Evolutionary conservation across 2,888 invertebrate species (phyloP).

Genomic region (Pollenia amentaria): DNA sequence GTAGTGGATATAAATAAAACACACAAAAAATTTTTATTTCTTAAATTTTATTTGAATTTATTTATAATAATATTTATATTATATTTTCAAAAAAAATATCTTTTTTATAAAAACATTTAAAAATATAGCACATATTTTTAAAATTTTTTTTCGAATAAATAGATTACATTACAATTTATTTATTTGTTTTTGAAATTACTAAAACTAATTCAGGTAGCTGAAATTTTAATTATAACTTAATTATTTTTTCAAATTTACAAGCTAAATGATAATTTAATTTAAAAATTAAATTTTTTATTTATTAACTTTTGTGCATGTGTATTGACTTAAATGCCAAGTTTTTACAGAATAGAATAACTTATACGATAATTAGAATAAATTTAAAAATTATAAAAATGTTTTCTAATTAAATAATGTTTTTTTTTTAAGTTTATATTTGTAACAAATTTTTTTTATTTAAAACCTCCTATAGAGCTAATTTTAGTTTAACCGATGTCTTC

Average conservation of each 20-base stretch:
- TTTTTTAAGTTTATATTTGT: no score
- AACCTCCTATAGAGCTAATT: no score
- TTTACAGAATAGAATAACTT: neutral
- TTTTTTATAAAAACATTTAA: no score
- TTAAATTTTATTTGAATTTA: no score
- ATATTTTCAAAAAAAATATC: no score
- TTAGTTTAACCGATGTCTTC: no score
- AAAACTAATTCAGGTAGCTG: slow-evolving; percentile 45
- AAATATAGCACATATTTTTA: neutral
- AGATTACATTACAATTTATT: neutral
- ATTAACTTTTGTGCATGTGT: neutral
- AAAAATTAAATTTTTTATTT: neutral
- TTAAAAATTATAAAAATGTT: no score
- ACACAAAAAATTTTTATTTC: no score
- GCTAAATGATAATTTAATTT: neutral
- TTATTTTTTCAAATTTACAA: neutral
- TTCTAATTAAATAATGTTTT: no score
- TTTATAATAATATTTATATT: no score
- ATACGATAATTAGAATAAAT: neutral
- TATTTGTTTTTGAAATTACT: neutral
- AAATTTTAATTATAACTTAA: slow-evolving; percentile 22
- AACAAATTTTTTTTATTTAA: no score
- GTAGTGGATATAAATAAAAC: no score
- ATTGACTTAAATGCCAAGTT: slow-evolving; percentile 27
- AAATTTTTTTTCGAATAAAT: neutral